Evolutionary conservation across 1,140 invertebrate species (phyloP).

Genomic region (Lucilia cuprina): DNA sequence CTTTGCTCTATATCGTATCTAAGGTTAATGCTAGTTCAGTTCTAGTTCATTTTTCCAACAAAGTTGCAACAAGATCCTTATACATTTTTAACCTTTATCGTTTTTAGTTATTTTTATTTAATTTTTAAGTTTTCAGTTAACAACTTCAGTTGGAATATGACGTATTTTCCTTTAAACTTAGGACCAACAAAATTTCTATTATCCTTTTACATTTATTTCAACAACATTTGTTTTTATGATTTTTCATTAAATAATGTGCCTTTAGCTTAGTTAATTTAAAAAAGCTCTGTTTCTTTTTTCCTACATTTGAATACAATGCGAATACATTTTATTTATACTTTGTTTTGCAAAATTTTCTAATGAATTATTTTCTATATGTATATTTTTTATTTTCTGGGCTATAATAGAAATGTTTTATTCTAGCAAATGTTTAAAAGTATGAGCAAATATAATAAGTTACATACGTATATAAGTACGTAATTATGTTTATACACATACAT

Average conservation of each 20-base stretch:
- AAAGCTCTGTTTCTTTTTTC: not conserved
- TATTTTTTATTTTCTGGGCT: not conserved
- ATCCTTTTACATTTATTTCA: not conserved
- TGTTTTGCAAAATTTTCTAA: not conserved
- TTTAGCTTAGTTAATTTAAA: conserved; percentile 3
- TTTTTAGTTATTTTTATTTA: too few relatives aligned
- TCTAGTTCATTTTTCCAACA: too few relatives aligned
- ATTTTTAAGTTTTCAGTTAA: too few relatives aligned
- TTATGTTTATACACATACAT: not conserved
- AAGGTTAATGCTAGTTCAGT: too few relatives aligned
- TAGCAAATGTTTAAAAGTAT: too few relatives aligned
- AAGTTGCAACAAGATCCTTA: too few relatives aligned
- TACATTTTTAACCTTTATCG: too few relatives aligned
- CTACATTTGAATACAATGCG: not conserved
- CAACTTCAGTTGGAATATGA: too few relatives aligned
- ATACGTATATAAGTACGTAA: not conserved
- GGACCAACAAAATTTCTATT: not conserved
- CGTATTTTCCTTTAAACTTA: too few relatives aligned
- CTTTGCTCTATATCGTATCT: too few relatives aligned
- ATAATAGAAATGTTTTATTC: too few relatives aligned
- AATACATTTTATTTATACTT: not conserved
- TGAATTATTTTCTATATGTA: conserved; percentile 7
- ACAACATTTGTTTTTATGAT: not conserved
- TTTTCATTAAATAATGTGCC: conserved; percentile 18
- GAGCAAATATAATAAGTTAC: not conserved